Evolutionary conservation across 2,888 invertebrate genomes (phyloP), one percentile per base, ranked within the genome.

Genomic region (Lasioglossum zephyrum): DNA sequence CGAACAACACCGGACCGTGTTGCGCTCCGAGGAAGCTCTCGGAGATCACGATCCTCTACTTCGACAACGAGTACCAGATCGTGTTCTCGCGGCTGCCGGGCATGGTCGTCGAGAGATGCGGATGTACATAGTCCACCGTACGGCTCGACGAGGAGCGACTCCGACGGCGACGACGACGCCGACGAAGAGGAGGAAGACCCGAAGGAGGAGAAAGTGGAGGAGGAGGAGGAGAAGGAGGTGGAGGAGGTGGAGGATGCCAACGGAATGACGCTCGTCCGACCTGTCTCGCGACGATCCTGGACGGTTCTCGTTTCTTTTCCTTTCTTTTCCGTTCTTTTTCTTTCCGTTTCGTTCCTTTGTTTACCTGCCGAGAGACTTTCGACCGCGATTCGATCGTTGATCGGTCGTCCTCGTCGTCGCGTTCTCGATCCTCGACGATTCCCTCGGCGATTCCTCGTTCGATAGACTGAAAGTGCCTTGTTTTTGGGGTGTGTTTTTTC

Each of bases 31-130:
- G 98, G 79, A 97, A 97, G 94, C 97, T 98, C 97, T 98, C 97
- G 94, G 96, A 98, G 93, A 98, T 99, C 90, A 97, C 98, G 63
- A 98, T 99, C 97, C 96, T 99, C 87, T 99, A 99, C 95, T 99
- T 98, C 95, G 98, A 99, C 95, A 97, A 97, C 92, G 97, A 98
- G 92, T 96, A 97, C 92, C 98, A 98, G 95, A 97, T 99, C 93
- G 97, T 99, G 92, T 97, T 97, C 94, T 98, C 98, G 90, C 97
- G 97, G 87, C 96, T 99, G 91, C 98, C 98, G 9, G 98, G 98
- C 41, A 99, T 99, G 99, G 98, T 99, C 82, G 99, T 99, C 63
- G 98, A 98, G 91, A 97, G 97, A 93, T 99, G 99, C 95, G 98
- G 98, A 78, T 99, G 99, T 95, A 97, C 98, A 96, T 99, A 97